These are phyloP conservation scores for Berghia stephanieae DNA, from an alignment of 1,140 invertebrate genomes.

Conservation along the genomic window DNA sequence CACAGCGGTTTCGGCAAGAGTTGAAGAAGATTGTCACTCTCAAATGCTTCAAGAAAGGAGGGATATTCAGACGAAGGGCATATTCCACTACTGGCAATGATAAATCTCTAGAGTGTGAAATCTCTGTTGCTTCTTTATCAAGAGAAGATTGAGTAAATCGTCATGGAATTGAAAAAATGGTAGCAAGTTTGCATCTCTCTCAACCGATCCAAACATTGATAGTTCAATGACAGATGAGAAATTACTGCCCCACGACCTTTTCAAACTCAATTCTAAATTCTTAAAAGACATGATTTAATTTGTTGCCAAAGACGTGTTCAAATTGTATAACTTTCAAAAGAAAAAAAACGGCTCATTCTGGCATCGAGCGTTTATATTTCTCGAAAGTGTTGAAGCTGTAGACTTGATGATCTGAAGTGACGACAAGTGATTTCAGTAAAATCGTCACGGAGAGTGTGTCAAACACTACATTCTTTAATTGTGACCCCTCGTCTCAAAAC, in stretches of 20 bases:
- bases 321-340: too few species aligned
- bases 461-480: too few species aligned
- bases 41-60: conserved; percentile 13
- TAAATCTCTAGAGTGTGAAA: conserved; percentile 15
- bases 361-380: too few species aligned
- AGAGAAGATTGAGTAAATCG: not conserved
- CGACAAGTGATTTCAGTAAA: too few species aligned
- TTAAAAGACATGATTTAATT: too few species aligned
- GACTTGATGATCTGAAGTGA: too few species aligned
- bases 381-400: too few species aligned
- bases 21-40: conserved; percentile 35
- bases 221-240: not conserved
- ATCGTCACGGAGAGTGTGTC: too few species aligned
- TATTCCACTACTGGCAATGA: not conserved
- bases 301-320: too few species aligned
- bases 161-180: not conserved
- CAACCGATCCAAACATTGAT: not conserved
- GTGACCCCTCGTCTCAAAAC: too few species aligned
- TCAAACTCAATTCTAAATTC: too few species aligned
- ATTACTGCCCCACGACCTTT: not conserved
- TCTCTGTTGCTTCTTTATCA: not conserved
- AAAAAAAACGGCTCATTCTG: too few species aligned
- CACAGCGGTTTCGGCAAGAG: conserved; percentile 34
- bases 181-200: not conserved
- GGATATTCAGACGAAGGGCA: conserved; percentile 19